Evolutionary conservation across 2,797 vertebrate genomes (phyloP), one percentile per base, ranked within the genome.

Genomic region (Margarornis squamiger): DNA sequence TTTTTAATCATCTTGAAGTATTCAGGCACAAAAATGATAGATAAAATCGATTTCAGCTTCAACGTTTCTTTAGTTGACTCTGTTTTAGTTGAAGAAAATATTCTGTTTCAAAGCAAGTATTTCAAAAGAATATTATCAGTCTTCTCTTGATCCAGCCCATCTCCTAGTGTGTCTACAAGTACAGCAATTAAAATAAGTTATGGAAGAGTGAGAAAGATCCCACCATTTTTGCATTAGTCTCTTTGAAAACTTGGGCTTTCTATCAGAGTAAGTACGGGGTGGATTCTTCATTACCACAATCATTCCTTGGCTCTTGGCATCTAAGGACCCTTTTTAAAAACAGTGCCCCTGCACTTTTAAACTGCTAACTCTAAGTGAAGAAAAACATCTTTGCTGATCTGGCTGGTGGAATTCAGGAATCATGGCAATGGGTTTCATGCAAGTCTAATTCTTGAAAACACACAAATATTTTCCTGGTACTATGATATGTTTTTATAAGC

Each of bases 1-100:
- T 82, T 90, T 93, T 88, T n/a, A 76, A 70, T 62, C n/a, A 46
- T 34, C n/a, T 65, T 70, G 46, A 81, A 88, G 27, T 49, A 52
- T 54, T 41, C 18, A 29, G 49, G 38, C 24, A 38, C 36, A 78
- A 65, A 90, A 78, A 39, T 45, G 46, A 73, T 2, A 3, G 32
- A 14, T 10, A 43, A 90, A 88, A 91, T 91, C 1, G 0, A 78
- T 84, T 87, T 75, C n/a, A 39, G 7, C 4, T 62, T 85, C 54
- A 62, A 3, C 19, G 9, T 17, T 85, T 85, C 68, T n/a, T 81
- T n/a, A 55, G 30, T 67, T 80, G 36, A 48, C 24, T 85, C 38
- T 73, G 41, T 5, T 86, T 68, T 27, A 73, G 38, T 39, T 13
- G 8, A 88, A 86, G 58, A 86, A 72, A 91, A 63, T 4, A 51